Base-by-base conservation (phyloP, 2,888 invertebrate species). In the Drosophila ustulata region DNA sequence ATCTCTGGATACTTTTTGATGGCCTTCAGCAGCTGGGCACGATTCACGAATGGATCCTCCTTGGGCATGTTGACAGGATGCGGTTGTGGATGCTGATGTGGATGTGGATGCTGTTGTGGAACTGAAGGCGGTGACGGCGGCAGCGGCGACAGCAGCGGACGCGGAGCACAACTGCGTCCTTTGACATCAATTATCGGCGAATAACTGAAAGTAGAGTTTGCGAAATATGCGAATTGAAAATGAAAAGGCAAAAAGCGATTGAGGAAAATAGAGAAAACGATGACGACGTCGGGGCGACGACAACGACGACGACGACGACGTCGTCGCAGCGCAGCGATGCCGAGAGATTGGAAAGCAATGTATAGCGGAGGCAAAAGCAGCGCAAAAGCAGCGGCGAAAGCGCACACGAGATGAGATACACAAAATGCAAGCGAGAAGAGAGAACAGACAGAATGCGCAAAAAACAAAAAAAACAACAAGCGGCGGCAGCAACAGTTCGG, bases 141-240 rank as follows among this genome's bases (percentile, higher is more conserved):
- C 45, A 66, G 25, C 39, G 69, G 61, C 74, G 58, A 55, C 73
- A 62, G 58, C 78, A 63, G 62, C 66, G 64, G 71, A 68, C 70
- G 87, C 82, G 83, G 84, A 87, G 83, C 83, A 75, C 72, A 89
- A 90, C 90, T 89, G 91, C 91, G 91, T 91, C 91, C 91, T 91
- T 91, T 91, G 91, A 91, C 91, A 91, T 91, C 91, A 91, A 91
- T 91, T 91, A 91, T 91, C 91, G 91, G 91, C 91, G 91, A 91
- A 91, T 91, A 91, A 91, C 91, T 91, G 89, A 91, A 91, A 90
- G 90, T 90, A 91, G 90, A 90, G 89, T 85, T 90, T 90, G 91
- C 90, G 90, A 91, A 91, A 91, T 91, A 91, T 91, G 88, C 89
- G 90, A 91, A 91, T 89, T 89, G 89, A 89, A 91, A 90, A 89